Conservation (phyloP, 2,113 vertebrate species). For the Ictalurus punctatus region DNA sequence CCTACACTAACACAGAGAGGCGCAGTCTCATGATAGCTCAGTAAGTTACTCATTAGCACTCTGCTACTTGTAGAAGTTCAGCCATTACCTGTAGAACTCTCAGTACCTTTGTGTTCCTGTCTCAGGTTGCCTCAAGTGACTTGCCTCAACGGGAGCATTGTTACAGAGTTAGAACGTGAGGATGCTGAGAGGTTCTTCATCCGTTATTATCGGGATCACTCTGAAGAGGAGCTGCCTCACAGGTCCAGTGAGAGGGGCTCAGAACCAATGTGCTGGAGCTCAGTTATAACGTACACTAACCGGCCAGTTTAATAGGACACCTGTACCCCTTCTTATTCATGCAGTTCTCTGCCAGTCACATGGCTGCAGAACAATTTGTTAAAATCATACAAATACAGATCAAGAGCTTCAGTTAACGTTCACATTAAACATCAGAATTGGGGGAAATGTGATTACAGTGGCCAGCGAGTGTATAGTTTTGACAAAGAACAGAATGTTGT, state of each 20-base stretch:
- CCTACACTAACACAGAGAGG: constrained; percentile 88
- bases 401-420: not conserved
- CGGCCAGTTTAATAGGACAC: not conserved
- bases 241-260: constrained; percentile 69
- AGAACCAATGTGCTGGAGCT: not conserved
- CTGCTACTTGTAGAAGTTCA: not conserved
- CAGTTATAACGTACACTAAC: not conserved
- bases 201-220: constrained; percentile 85
- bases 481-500: too few species aligned
- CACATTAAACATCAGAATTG: not conserved
- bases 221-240: constrained; percentile 87
- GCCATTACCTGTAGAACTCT: not conserved
- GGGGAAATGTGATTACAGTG: not conserved
- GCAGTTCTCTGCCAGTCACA: not conserved
- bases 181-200: constrained; percentile 97
- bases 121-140: constrained; percentile 86
- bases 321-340: not conserved
- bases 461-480: too few species aligned
- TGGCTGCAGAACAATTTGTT: not conserved
- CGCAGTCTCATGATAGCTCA: constrained; percentile 90
- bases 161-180: constrained; percentile 87
- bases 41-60: constrained; percentile 62
- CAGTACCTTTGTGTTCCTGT: constrained; percentile 1
- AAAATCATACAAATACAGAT: not conserved
- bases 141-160: constrained; percentile 89